Evolutionary conservation across 1,140 invertebrate species (phyloP).

Genomic region (Parasteatoda tepidariorum): DNA sequence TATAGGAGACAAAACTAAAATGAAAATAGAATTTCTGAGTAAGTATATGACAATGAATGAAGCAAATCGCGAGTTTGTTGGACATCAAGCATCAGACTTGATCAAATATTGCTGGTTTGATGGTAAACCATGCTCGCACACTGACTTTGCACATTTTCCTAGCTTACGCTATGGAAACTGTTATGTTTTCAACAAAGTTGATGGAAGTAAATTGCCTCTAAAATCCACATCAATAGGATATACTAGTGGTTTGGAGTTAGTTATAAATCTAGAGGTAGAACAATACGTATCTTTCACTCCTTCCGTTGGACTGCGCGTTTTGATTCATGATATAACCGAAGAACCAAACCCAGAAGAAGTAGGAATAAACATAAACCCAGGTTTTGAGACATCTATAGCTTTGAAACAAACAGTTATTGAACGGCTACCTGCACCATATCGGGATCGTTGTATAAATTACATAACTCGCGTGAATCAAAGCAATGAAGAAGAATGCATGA

Average conservation of each 20-base stretch:
- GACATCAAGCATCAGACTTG: neutral
- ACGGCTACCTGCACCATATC: conserved; percentile 18
- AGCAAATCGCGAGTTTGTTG: neutral
- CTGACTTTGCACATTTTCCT: neutral
- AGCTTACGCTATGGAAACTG: conserved; percentile 28
- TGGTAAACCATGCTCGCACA: neutral
- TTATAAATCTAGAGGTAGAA: conserved; percentile 66
- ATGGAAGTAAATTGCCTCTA: too few species aligned
- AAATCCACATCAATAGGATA: too few species aligned
- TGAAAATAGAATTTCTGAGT: neutral
- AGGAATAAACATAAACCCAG: conserved; percentile 67
- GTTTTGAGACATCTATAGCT: conserved; percentile 65
- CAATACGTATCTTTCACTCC: conserved; percentile 66
- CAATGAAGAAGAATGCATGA: neutral
- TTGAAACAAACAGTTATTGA: conserved; percentile 38
- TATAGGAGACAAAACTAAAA: neutral
- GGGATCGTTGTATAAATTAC: conserved; percentile 9
- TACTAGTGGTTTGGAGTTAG: conserved; percentile 65
- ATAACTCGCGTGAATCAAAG: neutral
- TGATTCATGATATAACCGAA: conserved; percentile 66
- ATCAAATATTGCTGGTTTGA: neutral
- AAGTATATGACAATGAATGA: neutral
- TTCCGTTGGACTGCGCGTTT: conserved; percentile 66
- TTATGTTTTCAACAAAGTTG: neutral
- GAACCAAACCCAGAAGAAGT: conserved; percentile 68